Percentiles rank a stretch among this genome's conserved stretches.
Conservation (phyloP, 1,140 invertebrate genomes). For the Philopotamus ludificatus region DNA sequence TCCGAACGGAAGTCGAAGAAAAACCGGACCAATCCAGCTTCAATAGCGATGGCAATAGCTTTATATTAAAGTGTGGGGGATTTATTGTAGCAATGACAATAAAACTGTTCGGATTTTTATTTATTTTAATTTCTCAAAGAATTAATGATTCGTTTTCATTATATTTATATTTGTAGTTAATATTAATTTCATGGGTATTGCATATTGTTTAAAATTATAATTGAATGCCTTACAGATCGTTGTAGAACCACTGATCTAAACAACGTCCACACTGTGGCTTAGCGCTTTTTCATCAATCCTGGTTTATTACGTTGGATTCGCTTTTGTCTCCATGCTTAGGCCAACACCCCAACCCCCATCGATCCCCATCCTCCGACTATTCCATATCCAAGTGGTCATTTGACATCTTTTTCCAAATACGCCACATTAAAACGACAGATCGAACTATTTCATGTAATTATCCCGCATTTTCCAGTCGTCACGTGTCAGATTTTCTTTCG, state of each 20-base stretch:
- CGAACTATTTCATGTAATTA: neutral
- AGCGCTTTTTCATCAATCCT: conserved; percentile 61
- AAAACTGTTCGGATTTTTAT: conserved; percentile 31
- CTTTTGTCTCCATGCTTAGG: conserved; percentile 51
- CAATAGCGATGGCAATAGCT: conserved; percentile 55
- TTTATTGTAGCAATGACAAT: conserved; percentile 46
- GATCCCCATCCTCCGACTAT: conserved; percentile 23
- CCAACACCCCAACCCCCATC: conserved; percentile 44
- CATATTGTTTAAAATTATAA: too few species aligned
- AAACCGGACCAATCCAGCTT: conserved; percentile 21
- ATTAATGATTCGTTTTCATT: neutral
- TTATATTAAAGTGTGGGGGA: conserved; percentile 55
- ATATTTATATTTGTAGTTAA: neutral
- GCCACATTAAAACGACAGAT: neutral
- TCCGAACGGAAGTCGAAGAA: conserved; percentile 23
- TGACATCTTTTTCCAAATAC: conserved; percentile 32
- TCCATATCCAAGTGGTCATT: conserved; percentile 35
- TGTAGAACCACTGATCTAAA: conserved; percentile 12
- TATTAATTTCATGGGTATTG: too few species aligned
- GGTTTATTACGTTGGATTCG: conserved; percentile 57
- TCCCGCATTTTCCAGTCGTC: neutral
- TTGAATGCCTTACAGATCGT: too few species aligned
- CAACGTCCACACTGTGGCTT: conserved; percentile 44
- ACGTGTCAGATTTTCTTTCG: neutral
- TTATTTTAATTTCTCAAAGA: neutral